These are phyloP conservation scores for Phortica variegata DNA, from an alignment of 1,140 invertebrate species.

Conservation along the genomic window DNA sequence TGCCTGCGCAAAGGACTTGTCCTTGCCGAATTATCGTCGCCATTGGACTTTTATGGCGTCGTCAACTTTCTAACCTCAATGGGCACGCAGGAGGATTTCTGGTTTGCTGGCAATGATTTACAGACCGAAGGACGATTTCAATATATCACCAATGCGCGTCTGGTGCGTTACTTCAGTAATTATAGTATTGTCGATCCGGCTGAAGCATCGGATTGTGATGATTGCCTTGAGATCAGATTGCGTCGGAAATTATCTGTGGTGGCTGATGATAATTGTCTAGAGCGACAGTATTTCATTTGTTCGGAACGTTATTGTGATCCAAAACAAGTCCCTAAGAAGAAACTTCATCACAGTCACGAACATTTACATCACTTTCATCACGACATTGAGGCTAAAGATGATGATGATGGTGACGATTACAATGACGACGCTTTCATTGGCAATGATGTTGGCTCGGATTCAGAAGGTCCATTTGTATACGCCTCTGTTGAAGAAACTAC, in stretches of 20 bases:
- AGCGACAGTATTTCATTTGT: conserved; percentile 39
- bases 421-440: no score
- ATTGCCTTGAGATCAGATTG: conserved; percentile 39
- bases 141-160: conserved; percentile 34
- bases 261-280: conserved; percentile 32
- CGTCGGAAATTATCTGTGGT: conserved; percentile 27
- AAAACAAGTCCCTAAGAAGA: background rate
- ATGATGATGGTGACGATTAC: no score
- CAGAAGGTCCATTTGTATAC: no score
- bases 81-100: conserved; percentile 41
- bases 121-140: conserved; percentile 38
- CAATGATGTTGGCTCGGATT: no score
- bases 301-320: conserved; percentile 32
- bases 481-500: no score
- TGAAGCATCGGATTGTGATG: conserved; percentile 30
- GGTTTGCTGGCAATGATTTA: conserved; percentile 40
- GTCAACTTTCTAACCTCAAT: conserved; percentile 28
- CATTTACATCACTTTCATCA: conserved; percentile 45
- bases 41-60: conserved; percentile 28
- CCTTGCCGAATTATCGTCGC: conserved; percentile 29
- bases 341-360: conserved; percentile 39
- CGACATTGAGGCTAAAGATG: conserved; percentile 25
- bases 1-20: conserved; percentile 36
- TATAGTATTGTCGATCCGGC: conserved; percentile 25
- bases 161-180: conserved; percentile 35